Evolutionary conservation across 2,888 invertebrate species (phyloP).

Genomic region (Plagodis dolabraria): DNA sequence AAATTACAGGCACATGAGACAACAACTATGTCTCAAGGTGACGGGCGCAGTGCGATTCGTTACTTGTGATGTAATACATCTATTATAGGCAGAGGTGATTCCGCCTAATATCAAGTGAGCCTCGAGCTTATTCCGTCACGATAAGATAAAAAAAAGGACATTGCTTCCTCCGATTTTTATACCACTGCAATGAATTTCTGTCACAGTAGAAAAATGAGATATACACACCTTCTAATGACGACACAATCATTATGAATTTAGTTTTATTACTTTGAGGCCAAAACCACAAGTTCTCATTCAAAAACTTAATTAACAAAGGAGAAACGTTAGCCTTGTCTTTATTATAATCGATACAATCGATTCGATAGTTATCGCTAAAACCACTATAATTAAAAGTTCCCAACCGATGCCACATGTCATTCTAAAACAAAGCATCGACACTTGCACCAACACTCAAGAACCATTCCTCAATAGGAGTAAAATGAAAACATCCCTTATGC

Average conservation of each 20-base stretch:
- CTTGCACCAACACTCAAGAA: conserved; percentile 32
- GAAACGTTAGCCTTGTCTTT: conserved; percentile 43
- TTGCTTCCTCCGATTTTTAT: too few species aligned
- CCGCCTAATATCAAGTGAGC: too few species aligned
- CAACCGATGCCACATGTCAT: conserved; percentile 78
- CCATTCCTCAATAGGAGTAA: conserved; percentile 9
- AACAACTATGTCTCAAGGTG: too few species aligned
- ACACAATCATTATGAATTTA: background rate
- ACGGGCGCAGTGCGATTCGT: too few species aligned
- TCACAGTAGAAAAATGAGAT: too few species aligned
- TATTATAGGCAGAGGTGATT: too few species aligned
- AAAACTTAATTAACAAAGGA: conserved; percentile 20
- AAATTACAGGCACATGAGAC: too few species aligned
- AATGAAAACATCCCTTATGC: background rate
- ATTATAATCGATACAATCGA: conserved; percentile 45
- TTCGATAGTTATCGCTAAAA: conserved; percentile 63
- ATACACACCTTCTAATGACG: too few species aligned
- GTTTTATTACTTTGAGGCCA: background rate
- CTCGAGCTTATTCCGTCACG: too few species aligned
- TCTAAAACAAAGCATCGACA: conserved; percentile 70
- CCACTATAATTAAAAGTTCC: conserved; percentile 70
- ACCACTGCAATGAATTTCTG: too few species aligned
- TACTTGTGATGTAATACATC: too few species aligned
- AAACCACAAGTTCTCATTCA: conserved; percentile 4
- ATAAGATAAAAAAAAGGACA: too few species aligned